A percentile compares a stretch with the other conserved stretches of the same genome.
Conservation (phyloP, 1,140 invertebrate genomes). For the Drosophila parvula region DNA sequence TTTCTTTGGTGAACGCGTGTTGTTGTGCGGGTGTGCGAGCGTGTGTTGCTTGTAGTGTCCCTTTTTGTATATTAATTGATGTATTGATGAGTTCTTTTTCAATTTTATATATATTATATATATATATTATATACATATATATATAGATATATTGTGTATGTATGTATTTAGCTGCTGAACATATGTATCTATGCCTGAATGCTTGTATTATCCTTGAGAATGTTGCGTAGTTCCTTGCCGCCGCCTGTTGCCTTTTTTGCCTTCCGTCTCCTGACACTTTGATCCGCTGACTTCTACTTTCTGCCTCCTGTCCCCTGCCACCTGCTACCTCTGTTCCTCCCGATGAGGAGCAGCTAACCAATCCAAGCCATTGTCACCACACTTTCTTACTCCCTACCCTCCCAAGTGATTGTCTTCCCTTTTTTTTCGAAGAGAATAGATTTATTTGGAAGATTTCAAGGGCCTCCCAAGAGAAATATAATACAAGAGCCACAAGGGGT, state of each 20-base stretch:
- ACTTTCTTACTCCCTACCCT: too few species aligned
- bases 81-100: conserved; percentile 12
- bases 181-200: conserved; percentile 5
- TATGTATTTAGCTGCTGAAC: conserved; percentile 13
- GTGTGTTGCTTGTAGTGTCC: conserved; percentile 23
- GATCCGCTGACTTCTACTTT: conserved; percentile 11
- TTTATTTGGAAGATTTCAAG: not conserved
- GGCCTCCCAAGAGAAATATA: not conserved
- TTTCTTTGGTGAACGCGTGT: not conserved
- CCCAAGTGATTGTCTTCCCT: conserved; percentile 4
- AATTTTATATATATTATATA: conserved; percentile 20
- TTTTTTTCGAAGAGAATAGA: not conserved
- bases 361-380: not conserved
- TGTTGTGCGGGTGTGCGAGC: conserved; percentile 15
- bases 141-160: not conserved
- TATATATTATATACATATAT: conserved; percentile 8
- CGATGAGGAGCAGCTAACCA: conserved; percentile 12
- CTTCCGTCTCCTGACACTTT: conserved; percentile 17
- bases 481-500: not conserved
- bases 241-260: conserved; percentile 14
- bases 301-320: conserved; percentile 1
- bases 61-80: conserved; percentile 20
- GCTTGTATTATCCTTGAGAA: conserved; percentile 12
- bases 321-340: conserved; percentile 10
- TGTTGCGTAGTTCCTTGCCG: conserved; percentile 24